Conservation (phyloP, 92 coral and sea anemone species). For the Epizoanthus ramosus region DNA sequence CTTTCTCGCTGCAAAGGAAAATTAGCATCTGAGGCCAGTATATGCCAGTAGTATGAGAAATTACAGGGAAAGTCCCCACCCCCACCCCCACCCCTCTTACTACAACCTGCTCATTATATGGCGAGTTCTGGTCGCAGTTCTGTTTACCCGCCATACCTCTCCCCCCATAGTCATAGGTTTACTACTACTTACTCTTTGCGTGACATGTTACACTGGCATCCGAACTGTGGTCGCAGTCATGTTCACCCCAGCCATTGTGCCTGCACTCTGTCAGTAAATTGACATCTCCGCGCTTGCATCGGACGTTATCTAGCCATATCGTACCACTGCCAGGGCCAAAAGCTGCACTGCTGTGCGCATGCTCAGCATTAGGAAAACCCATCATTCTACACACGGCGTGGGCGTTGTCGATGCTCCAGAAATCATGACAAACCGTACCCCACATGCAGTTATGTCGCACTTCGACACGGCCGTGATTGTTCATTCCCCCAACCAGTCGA, state of each 20-base stretch:
- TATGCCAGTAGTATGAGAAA: too few species aligned
- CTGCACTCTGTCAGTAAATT: slow-evolving; percentile 27
- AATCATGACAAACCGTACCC: slow-evolving; percentile 10
- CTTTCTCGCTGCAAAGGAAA: too few species aligned
- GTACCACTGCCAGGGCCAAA: slow-evolving; percentile 29
- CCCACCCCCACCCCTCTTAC: too few species aligned
- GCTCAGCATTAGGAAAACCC: background rate
- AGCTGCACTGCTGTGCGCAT: background rate
- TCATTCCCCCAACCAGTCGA: background rate
- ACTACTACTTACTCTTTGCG: background rate
- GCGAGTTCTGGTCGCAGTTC: too few species aligned
- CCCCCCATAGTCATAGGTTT: too few species aligned
- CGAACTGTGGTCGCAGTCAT: slow-evolving; percentile 30
- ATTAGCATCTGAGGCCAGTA: too few species aligned
- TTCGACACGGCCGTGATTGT: background rate
- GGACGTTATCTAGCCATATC: slow-evolving; percentile 32
- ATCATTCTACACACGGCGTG: slow-evolving; percentile 13
- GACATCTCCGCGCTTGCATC: slow-evolving; percentile 7
- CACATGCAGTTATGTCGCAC: background rate
- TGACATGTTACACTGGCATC: slow-evolving; percentile 21
- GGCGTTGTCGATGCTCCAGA: background rate
- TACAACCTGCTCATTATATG: too few species aligned
- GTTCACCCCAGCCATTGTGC: slow-evolving; percentile 37
- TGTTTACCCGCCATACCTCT: too few species aligned
- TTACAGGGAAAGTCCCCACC: too few species aligned